Base-by-base conservation (phyloP, 2,888 invertebrate species). In the Melitaea athalia region DNA sequence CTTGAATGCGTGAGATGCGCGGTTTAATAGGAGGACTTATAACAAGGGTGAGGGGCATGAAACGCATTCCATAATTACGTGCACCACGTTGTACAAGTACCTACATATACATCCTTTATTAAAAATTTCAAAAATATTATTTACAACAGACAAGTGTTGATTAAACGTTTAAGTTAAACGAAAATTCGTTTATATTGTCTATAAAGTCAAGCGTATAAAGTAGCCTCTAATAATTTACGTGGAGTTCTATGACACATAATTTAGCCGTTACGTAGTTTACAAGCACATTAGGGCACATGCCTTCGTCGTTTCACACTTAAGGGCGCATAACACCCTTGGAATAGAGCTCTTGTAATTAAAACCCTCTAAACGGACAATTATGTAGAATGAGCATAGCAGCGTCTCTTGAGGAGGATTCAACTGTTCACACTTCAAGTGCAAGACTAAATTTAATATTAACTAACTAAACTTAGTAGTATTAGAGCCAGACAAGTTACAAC, bases 261-360 rank as follows among this genome's bases (percentile, higher is more conserved):
- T 75, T 71, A 73, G 72, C 74, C 79, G 83, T 85, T 81, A 82
- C 82, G 85, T 89, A 90, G 87, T 89, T 89, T 88, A 89, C 87
- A 84, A 84, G 86, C 85, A 81, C 83, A 81, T 85, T 81, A 84
- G 82, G 79, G 81, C 81, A 68, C 76, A 75, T 79, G 68, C 75
- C 78, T 77, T 67, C 75, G 75, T 72, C 82, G 78, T 83, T 80
- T 77, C 81, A 71, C 84, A 82, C 85, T 89, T 89, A 85, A 90
- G 86, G 83, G 87, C 86, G 78, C 87, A 86, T 90, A 87, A 85
- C 84, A 88, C 89, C 89, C 89, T 86, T 83, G 79, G 79, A 88
- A 90, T 87, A 85, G 87, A 83, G 83, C 81, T 83, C 84, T 82
- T 80, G 87, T 91, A 91, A 91, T 92, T 92, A 91, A 91, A 91